A percentile compares a stretch with the other conserved stretches of the same genome.
Conservation (phyloP, 2,797 vertebrate genomes). For the Avahi laniger region DNA sequence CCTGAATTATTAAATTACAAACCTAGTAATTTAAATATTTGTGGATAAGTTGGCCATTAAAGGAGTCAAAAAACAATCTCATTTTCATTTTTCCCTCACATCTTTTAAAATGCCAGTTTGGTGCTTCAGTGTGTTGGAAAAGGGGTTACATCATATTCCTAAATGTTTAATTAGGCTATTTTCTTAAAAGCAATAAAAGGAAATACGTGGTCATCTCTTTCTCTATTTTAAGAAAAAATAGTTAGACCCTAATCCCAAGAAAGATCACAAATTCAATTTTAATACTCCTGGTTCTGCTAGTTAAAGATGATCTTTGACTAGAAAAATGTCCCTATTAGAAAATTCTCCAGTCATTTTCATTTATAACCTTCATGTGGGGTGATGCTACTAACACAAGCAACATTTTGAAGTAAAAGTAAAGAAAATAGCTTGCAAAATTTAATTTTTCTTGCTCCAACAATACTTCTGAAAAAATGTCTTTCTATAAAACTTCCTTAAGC, state of each 20-base stretch:
- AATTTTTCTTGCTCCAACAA: not conserved
- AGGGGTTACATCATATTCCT: not conserved
- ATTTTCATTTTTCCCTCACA: not conserved
- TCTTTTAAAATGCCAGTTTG: not conserved
- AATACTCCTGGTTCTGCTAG: not conserved
- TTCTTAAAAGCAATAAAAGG: not conserved
- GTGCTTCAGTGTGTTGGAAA: not conserved
- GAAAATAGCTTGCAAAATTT: not conserved
- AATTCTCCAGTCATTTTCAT: not conserved
- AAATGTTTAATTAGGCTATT: not conserved
- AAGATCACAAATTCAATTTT: not conserved
- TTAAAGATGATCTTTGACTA: not conserved
- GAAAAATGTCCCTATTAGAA: not conserved
- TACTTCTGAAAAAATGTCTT: conserved; percentile 9
- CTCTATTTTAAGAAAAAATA: not conserved
- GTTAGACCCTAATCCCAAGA: not conserved
- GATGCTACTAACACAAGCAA: not conserved
- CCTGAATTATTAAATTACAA: not conserved
- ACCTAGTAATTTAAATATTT: not conserved
- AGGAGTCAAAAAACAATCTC: not conserved
- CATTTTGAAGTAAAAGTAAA: not conserved
- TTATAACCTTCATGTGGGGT: not conserved
- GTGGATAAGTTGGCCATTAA: not conserved
- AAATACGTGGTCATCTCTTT: not conserved
- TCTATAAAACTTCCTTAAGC: not conserved